Percentiles rank a stretch among this genome's conserved stretches.
Conservation (phyloP, 2,888 invertebrate species). For the Andrena fulva region DNA sequence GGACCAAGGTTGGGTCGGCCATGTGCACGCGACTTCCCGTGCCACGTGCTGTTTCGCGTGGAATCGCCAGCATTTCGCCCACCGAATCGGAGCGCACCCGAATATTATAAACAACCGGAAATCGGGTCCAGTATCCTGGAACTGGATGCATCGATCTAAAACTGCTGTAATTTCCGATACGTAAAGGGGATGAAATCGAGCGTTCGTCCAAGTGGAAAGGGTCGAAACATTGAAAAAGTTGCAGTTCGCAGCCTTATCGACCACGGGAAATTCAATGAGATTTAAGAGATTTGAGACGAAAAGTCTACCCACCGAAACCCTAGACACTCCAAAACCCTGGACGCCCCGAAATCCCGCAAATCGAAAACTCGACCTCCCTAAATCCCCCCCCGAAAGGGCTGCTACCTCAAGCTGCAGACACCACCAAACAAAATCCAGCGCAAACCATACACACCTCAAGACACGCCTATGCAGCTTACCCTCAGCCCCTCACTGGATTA, state of each 20-base stretch:
- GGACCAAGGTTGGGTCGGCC: slow-evolving; percentile 72
- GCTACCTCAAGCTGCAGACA: neutral
- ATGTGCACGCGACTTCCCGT: slow-evolving; percentile 72
- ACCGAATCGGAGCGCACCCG: neutral
- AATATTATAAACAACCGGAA: neutral
- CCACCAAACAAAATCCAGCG: neutral
- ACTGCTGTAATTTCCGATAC: neutral
- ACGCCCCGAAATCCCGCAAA: neutral
- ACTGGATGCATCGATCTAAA: neutral
- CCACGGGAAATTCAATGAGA: neutral
- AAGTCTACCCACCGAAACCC: neutral
- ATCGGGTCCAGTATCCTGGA: neutral
- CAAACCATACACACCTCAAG: neutral
- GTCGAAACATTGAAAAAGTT: too few species aligned
- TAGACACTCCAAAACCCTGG: neutral
- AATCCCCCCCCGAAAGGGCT: neutral
- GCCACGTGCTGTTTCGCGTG: slow-evolving; percentile 65
- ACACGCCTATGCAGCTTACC: neutral
- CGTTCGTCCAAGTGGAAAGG: neutral
- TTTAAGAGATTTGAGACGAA: neutral
- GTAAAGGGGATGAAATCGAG: neutral
- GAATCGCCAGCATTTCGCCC: slow-evolving; percentile 24
- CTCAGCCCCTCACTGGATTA: neutral
- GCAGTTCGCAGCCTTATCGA: neutral
- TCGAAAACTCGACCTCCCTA: neutral